Percentiles rank a stretch among this genome's conserved stretches.
Evolutionary conservation across 2,888 invertebrate genomes (phyloP).

Genomic region (Eilema caniola): DNA sequence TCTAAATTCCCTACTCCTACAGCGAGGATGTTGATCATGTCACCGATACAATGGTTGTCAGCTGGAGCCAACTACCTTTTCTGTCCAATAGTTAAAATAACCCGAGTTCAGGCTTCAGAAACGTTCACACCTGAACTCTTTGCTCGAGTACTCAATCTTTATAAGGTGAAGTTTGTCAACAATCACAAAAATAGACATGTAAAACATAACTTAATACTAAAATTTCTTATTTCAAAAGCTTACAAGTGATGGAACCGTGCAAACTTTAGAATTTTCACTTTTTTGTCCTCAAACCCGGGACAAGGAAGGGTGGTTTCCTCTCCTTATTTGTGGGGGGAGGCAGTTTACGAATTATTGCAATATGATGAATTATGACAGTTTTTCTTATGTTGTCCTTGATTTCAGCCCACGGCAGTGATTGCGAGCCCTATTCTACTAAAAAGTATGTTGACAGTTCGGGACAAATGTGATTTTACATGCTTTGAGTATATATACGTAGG

Average conservation of each 20-base stretch:
- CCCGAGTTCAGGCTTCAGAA: conserved; percentile 61
- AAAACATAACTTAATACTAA: too few species aligned
- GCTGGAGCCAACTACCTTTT: conserved; percentile 53
- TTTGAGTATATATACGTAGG: conserved; percentile 38
- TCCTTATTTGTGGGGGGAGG: too few species aligned
- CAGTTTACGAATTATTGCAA: too few species aligned
- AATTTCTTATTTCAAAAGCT: too few species aligned
- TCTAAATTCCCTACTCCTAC: conserved; percentile 61
- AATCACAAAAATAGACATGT: too few species aligned
- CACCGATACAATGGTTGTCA: conserved; percentile 70
- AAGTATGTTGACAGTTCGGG: conserved; percentile 25
- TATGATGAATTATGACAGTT: too few species aligned
- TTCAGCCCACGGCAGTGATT: conserved; percentile 28
- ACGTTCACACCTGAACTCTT: conserved; percentile 54
- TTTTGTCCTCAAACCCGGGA: too few species aligned
- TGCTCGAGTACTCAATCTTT: conserved; percentile 61
- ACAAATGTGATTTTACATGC: conserved; percentile 43
- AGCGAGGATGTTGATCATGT: conserved; percentile 49
- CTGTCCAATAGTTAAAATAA: conserved; percentile 57
- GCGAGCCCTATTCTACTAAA: conserved; percentile 35
- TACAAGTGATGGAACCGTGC: too few species aligned
- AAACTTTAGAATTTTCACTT: too few species aligned
- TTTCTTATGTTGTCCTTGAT: neutral
- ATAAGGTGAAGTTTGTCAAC: conserved; percentile 51
- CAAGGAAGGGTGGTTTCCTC: too few species aligned